Conservation (phyloP, 2,797 vertebrate species). For the Halcyon chelicuti region DNA sequence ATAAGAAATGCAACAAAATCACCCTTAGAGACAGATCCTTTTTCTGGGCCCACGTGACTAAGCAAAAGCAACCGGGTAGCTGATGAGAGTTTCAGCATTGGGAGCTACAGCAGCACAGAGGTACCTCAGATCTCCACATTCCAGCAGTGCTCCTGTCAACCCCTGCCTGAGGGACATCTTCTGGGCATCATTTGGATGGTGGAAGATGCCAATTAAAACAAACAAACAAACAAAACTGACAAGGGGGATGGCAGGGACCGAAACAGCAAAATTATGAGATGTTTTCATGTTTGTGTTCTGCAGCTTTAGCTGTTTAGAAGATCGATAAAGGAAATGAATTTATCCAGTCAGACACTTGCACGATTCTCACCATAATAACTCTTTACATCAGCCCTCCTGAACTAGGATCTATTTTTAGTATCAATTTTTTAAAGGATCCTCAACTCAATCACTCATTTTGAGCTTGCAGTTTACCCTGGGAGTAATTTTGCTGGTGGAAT, state of each 20-base stretch:
- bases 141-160: not conserved
- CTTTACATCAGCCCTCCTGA: slow-evolving; percentile 9
- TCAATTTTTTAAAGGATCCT: not conserved
- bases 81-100: not conserved
- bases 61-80: not conserved
- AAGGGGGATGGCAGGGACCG: not conserved
- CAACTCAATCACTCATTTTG: not conserved
- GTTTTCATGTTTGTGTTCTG: not conserved
- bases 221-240: not conserved
- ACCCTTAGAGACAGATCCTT: not conserved
- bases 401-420: not conserved
- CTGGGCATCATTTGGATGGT: not conserved
- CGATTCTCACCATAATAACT: not conserved
- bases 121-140: no score
- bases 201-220: not conserved
- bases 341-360: not conserved
- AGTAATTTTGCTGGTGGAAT: slow-evolving; percentile 12
- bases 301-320: not conserved
- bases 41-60: not conserved
- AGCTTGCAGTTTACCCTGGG: not conserved
- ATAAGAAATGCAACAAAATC: not conserved
- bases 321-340: not conserved
- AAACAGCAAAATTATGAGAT: not conserved
- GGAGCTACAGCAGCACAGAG: accelerated
- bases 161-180: not conserved